These are phyloP conservation scores for Drosophila eohydei DNA, from an alignment of 2,888 invertebrate species.

Conservation along the genomic window DNA sequence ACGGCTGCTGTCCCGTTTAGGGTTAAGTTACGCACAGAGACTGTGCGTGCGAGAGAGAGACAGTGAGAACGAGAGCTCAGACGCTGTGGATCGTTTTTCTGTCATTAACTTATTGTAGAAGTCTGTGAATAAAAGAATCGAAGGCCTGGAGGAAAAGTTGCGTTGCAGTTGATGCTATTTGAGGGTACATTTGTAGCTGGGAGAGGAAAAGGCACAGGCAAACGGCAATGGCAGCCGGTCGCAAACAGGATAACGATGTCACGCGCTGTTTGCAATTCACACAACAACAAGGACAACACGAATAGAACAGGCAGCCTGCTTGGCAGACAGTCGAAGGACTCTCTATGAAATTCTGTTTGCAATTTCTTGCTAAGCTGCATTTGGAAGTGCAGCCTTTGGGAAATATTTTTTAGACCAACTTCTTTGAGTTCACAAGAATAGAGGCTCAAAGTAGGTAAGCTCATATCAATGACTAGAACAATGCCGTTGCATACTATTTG, in stretches of 20 bases:
- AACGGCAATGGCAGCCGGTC: slow-evolving; percentile 3
- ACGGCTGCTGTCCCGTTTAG: slow-evolving; percentile 29
- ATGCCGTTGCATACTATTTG: background rate
- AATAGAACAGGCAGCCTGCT: slow-evolving; percentile 9
- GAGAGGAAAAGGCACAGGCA: slow-evolving; percentile 6
- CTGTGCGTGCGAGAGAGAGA: background rate
- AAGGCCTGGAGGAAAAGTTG: slow-evolving; percentile 47
- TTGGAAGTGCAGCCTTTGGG: background rate
- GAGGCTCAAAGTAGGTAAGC: slow-evolving; percentile 24
- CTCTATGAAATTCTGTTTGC: slow-evolving; percentile 4
- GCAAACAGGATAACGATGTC: slow-evolving; percentile 75
- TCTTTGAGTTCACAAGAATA: slow-evolving; percentile 29
- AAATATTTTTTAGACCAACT: slow-evolving; percentile 8
- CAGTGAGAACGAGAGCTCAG: background rate
- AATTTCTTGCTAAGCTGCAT: slow-evolving; percentile 22
- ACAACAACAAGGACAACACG: slow-evolving; percentile 27
- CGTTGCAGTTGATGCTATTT: slow-evolving; percentile 48
- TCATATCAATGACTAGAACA: background rate
- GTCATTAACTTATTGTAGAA: slow-evolving; percentile 52
- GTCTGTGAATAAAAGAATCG: slow-evolving; percentile 26
- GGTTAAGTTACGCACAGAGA: slow-evolving; percentile 42
- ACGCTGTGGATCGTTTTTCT: slow-evolving; percentile 61
- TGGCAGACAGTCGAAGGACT: slow-evolving; percentile 17
- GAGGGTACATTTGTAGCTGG: slow-evolving; percentile 25
- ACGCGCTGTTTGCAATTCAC: slow-evolving; percentile 72